Evolutionary conservation across 2,888 invertebrate genomes (phyloP).

Genomic region (Hololepta plana): DNA sequence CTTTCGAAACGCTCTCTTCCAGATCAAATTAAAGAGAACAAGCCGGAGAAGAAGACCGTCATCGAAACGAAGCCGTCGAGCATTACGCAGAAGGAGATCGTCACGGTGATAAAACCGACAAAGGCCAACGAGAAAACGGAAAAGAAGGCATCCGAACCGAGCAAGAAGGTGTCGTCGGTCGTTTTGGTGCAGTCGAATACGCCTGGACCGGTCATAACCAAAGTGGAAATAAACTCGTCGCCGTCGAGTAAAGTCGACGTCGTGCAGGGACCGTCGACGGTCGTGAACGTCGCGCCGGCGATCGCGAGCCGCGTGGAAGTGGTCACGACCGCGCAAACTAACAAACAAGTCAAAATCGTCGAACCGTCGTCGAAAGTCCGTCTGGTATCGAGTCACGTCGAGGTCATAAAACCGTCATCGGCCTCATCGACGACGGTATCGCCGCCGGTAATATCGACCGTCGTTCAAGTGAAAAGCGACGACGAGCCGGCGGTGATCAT

Average conservation of each 20-base stretch:
- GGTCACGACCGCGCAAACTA: no score
- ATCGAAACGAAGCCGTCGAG: conserved; percentile 21
- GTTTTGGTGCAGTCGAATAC: conserved; percentile 13
- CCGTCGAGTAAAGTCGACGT: conserved; percentile 26
- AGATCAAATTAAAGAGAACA: no score
- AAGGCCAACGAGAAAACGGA: conserved; percentile 23
- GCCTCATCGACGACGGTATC: conserved; percentile 14
- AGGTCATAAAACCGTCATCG: conserved; percentile 18
- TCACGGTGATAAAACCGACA: conserved; percentile 26
- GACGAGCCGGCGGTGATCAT: conserved; percentile 39
- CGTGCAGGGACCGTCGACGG: conserved; percentile 16
- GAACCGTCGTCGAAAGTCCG: conserved; percentile 7
- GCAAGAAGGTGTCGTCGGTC: conserved; percentile 20
- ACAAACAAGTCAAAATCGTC: no score
- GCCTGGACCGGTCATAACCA: conserved; percentile 19
- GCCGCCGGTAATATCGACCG: conserved; percentile 31
- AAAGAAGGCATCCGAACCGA: conserved; percentile 31
- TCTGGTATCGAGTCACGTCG: conserved; percentile 19
- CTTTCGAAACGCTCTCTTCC: no score
- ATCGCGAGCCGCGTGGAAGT: conserved; percentile 11
- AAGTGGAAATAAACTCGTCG: conserved; percentile 35
- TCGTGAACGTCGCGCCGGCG: conserved; percentile 25
- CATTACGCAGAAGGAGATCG: conserved; percentile 11
- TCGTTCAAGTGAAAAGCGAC: conserved; percentile 34
- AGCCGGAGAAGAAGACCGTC: conserved; percentile 17